phyloP scores from a whole-genome alignment of 2,113 vertebrate species.

The Balaeniceps rex region DNA sequence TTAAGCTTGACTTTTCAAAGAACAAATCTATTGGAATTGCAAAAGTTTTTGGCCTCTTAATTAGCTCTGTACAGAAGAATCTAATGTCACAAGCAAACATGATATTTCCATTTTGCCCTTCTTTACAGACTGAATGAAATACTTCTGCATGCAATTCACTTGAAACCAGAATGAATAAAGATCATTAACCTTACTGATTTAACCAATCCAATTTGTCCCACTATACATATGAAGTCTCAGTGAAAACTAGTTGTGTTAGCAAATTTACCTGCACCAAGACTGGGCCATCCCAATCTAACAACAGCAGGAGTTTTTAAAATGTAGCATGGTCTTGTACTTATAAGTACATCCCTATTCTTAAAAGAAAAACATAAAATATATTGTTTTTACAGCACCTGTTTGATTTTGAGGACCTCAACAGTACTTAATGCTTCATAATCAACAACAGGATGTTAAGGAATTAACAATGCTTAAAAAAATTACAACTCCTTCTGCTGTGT shows the following conservation, averaged over 20 bases:
- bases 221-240: neutral
- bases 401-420: neutral
- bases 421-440: neutral
- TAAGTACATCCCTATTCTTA: neutral
- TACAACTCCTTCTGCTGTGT: neutral
- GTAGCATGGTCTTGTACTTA: neutral
- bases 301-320: neutral
- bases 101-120: neutral
- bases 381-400: neutral
- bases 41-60: neutral
- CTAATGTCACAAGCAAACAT: neutral
- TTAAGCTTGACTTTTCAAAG: constrained; percentile 11
- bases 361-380: neutral
- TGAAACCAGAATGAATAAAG: neutral
- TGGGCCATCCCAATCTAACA: neutral
- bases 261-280: neutral
- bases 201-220: neutral
- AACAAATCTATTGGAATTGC: neutral
- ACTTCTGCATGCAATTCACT: neutral
- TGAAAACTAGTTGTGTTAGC: neutral
- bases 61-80: neutral
- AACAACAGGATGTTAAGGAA: neutral
- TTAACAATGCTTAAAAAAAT: neutral
- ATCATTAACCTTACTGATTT: neutral
- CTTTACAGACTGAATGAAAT: neutral